Percentiles rank a stretch among this genome's conserved stretches.
Evolutionary conservation across 2,113 vertebrate species (phyloP).

Genomic region (Rhineura floridana): DNA sequence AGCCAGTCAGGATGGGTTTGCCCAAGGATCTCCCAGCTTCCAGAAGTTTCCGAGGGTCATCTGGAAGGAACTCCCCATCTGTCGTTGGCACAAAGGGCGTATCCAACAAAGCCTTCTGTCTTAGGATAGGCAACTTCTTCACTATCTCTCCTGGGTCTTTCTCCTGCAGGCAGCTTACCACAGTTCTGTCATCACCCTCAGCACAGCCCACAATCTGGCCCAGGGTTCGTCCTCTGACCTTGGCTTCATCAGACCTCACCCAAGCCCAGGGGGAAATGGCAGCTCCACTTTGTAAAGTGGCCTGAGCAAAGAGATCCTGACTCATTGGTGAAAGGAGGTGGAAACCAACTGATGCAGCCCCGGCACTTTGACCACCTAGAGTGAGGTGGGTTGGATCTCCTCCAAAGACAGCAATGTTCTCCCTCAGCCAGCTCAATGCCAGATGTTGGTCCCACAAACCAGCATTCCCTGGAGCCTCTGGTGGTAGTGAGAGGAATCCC

Average conservation of each 20-base stretch:
- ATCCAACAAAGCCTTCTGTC: neutral
- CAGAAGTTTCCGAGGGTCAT: constrained; percentile 62
- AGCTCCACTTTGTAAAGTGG: constrained; percentile 77
- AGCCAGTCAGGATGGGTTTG: constrained; percentile 72
- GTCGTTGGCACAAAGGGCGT: constrained; percentile 66
- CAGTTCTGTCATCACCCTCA: constrained; percentile 4
- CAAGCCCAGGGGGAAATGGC: constrained; percentile 70
- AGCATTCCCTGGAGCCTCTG: constrained; percentile 70
- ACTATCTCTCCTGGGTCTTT: constrained; percentile 50
- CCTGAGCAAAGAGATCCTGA: constrained; percentile 69
- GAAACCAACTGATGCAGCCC: constrained; percentile 70
- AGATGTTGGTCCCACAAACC: constrained; percentile 78
- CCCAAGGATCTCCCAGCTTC: constrained; percentile 47
- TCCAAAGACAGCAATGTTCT: constrained; percentile 77
- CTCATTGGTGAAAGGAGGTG: constrained; percentile 78
- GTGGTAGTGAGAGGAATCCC: constrained; percentile 75
- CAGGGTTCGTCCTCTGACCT: constrained; percentile 56
- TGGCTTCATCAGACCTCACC: constrained; percentile 40
- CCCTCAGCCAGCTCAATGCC: constrained; percentile 75
- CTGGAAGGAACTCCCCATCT: constrained; percentile 74
- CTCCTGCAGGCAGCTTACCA: constrained; percentile 72
- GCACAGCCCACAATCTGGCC: constrained; percentile 67
- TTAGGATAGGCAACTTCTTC: constrained; percentile 51
- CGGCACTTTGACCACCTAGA: constrained; percentile 80
- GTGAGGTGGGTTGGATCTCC: constrained; percentile 77